Evolutionary conservation across 2,797 vertebrate genomes (phyloP).

Genomic region (Xiphorhynchus erythropygius): DNA sequence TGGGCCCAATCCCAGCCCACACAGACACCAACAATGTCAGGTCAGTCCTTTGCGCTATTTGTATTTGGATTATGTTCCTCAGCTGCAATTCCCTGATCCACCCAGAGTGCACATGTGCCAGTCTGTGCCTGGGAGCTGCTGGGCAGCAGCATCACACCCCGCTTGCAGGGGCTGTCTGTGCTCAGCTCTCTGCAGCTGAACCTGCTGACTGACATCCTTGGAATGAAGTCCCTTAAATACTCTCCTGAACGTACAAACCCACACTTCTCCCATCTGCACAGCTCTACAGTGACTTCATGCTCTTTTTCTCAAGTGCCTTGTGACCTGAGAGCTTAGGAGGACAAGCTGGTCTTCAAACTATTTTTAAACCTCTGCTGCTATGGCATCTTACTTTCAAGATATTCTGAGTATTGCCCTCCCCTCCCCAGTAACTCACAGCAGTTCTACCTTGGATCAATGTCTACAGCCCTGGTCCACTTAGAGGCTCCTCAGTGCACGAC

Average conservation of each 20-base stretch:
- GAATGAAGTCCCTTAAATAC: neutral
- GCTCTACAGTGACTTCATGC: neutral
- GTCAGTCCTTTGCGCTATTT: neutral
- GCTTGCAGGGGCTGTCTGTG: neutral
- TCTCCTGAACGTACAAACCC: neutral
- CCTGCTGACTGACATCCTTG: neutral
- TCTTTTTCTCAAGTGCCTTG: neutral
- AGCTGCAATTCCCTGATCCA: neutral
- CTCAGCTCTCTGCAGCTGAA: neutral
- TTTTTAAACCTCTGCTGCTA: neutral
- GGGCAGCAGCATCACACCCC: neutral
- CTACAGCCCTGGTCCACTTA: neutral
- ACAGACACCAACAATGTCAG: accelerated
- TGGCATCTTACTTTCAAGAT: neutral
- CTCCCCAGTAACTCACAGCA: neutral
- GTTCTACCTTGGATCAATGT: neutral
- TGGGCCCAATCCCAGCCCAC: accelerated
- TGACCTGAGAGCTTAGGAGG: neutral
- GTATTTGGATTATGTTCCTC: neutral
- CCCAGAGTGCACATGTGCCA: accelerated
- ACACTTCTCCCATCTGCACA: neutral
- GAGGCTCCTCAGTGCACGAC: neutral
- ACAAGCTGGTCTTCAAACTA: neutral
- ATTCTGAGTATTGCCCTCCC: neutral
- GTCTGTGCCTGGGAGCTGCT: neutral